Evolutionary conservation across 1,140 invertebrate genomes (phyloP).

Genomic region (Mamestra configurata): DNA sequence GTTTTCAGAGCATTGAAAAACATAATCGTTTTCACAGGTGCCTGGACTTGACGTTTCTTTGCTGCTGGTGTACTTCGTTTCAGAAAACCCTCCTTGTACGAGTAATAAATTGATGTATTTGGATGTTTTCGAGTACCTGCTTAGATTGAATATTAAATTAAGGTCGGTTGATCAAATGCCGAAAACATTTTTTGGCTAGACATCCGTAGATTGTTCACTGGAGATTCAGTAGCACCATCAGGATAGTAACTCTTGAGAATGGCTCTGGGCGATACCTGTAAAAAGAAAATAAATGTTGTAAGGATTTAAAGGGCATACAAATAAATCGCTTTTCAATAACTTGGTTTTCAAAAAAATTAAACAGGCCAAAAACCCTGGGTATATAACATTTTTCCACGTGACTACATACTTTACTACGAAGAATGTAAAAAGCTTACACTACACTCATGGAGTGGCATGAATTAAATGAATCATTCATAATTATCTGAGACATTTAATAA

Average conservation of each 20-base stretch:
- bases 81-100: too few relatives aligned
- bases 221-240: not conserved
- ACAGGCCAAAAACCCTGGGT: too few relatives aligned
- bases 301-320: too few relatives aligned
- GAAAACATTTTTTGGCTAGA: conserved; percentile 31
- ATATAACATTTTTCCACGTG: not conserved
- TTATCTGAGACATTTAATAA: not conserved
- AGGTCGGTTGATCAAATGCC: conserved; percentile 62
- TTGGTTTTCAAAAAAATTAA: too few relatives aligned
- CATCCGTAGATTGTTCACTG: conserved; percentile 6
- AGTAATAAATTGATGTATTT: not conserved
- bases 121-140: not conserved
- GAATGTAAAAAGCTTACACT: not conserved
- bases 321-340: too few relatives aligned
- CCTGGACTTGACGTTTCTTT: too few relatives aligned
- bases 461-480: conserved; percentile 13
- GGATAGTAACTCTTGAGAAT: conserved; percentile 63
- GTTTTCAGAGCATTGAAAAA: too few relatives aligned
- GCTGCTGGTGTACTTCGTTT: too few relatives aligned
- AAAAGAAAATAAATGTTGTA: conserved; percentile 49
- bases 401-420: not conserved
- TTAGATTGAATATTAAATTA: conserved; percentile 15
- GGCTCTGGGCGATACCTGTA: conserved; percentile 69
- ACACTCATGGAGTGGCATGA: not conserved
- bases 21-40: too few relatives aligned